Conservation (phyloP, 2,113 vertebrate species). For the Hyperoodon ampullatus region DNA sequence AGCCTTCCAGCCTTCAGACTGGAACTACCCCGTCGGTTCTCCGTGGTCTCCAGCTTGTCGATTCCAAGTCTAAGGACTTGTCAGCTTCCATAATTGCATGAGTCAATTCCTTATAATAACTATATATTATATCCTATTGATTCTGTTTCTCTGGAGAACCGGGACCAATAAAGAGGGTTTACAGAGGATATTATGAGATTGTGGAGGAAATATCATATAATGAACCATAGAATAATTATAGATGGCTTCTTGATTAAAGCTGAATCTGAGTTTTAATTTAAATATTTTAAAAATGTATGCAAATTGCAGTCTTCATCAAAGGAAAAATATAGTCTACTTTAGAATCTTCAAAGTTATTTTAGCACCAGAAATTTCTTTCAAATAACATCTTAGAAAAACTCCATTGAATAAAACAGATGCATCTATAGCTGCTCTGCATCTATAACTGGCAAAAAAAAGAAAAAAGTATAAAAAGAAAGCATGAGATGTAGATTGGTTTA, state of each 20-base stretch:
- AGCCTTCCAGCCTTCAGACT: background rate
- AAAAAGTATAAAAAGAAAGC: no score
- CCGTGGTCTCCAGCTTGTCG: background rate
- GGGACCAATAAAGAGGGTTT: background rate
- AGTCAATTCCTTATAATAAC: background rate
- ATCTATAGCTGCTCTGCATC: background rate
- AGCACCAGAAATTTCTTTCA: background rate
- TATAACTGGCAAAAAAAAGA: no score
- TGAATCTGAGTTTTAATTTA: background rate
- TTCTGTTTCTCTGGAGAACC: background rate
- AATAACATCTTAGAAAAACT: background rate
- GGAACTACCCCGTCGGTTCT: background rate
- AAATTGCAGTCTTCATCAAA: background rate
- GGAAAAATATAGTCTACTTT: background rate
- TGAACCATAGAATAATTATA: background rate
- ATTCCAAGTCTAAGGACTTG: background rate
- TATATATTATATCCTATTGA: background rate
- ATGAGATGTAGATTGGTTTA: no score
- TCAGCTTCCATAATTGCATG: background rate
- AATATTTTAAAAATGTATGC: background rate
- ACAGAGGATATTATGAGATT: background rate
- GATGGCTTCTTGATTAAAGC: background rate
- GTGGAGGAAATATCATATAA: background rate
- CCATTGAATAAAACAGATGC: background rate
- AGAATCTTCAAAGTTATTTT: background rate